Conservation (phyloP, 2,888 invertebrate genomes). For the Polydrusus pterygomalis region DNA sequence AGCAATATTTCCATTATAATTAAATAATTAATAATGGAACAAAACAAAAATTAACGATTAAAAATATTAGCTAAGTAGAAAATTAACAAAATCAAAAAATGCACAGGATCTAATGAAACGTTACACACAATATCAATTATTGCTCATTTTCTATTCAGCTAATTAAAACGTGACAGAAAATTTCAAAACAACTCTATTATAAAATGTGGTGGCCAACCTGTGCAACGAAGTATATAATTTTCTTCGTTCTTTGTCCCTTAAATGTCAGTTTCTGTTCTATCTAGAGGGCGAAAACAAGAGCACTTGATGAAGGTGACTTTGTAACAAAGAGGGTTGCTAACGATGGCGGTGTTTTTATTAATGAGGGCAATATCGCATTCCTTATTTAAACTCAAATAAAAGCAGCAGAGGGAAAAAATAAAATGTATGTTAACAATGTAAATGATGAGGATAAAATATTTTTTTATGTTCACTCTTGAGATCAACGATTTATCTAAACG, state of each 20-base stretch:
- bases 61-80: too few species aligned
- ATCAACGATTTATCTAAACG: too few species aligned
- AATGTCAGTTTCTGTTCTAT: conserved; percentile 27
- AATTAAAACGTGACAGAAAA: conserved; percentile 37
- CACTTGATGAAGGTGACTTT: conserved; percentile 30
- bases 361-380: conserved; percentile 7
- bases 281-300: conserved; percentile 23
- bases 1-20: too few species aligned
- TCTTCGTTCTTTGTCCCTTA: conserved; percentile 30
- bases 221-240: conserved; percentile 39
- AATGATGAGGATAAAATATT: too few species aligned
- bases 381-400: not conserved
- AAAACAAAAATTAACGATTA: too few species aligned
- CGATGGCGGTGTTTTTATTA: conserved; percentile 9
- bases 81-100: too few species aligned
- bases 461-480: too few species aligned
- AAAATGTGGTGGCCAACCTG: conserved; percentile 17
- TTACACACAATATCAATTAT: too few species aligned
- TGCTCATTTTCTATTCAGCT: conserved; percentile 15
- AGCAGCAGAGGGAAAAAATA: conserved; percentile 16
- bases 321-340: conserved; percentile 13
- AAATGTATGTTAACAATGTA: too few species aligned
- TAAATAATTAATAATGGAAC: too few species aligned
- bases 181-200: conserved; percentile 39
- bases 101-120: too few species aligned